These are phyloP conservation scores for Pelobates fuscus DNA, from an alignment of 2,113 vertebrate genomes.

Conservation along the genomic window DNA sequence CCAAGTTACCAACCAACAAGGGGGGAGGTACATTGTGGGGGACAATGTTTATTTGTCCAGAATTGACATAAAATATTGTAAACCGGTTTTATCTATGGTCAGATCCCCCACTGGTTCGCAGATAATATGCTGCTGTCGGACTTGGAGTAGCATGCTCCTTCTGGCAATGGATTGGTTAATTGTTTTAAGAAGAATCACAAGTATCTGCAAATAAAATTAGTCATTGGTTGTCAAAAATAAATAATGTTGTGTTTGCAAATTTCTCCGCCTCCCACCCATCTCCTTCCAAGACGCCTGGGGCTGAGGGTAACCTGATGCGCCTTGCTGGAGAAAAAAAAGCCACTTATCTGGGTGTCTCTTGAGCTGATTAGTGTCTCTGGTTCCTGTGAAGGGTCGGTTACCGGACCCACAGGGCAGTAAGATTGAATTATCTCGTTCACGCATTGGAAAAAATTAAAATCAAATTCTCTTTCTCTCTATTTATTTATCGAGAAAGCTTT, in stretches of 20 bases:
- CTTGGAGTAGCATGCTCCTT: not conserved
- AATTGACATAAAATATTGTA: too few species aligned
- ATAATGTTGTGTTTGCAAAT: constrained; percentile 45
- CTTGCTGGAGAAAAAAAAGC: constrained; percentile 21
- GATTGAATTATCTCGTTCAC: constrained; percentile 37
- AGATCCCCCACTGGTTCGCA: too few species aligned
- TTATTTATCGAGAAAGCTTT: constrained; percentile 41
- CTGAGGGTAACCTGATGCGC: constrained; percentile 33
- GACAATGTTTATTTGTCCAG: too few species aligned
- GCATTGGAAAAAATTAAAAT: constrained; percentile 41
- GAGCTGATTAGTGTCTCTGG: constrained; percentile 39
- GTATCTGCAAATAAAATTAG: constrained; percentile 46
- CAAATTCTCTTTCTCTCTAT: constrained; percentile 11
- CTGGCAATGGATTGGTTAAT: not conserved
- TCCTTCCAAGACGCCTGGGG: constrained; percentile 18
- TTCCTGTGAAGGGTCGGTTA: constrained; percentile 45
- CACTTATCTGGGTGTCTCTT: constrained; percentile 36
- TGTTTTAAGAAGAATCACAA: constrained; percentile 7
- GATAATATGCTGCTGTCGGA: too few species aligned
- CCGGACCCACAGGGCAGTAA: constrained; percentile 18
- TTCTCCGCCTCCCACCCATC: not conserved
- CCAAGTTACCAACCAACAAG: too few species aligned
- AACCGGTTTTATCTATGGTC: too few species aligned
- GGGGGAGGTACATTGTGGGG: too few species aligned
- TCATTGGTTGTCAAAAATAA: constrained; percentile 40